Evolutionary conservation across 2,888 invertebrate species (phyloP).

Genomic region (Empis stercorea): DNA sequence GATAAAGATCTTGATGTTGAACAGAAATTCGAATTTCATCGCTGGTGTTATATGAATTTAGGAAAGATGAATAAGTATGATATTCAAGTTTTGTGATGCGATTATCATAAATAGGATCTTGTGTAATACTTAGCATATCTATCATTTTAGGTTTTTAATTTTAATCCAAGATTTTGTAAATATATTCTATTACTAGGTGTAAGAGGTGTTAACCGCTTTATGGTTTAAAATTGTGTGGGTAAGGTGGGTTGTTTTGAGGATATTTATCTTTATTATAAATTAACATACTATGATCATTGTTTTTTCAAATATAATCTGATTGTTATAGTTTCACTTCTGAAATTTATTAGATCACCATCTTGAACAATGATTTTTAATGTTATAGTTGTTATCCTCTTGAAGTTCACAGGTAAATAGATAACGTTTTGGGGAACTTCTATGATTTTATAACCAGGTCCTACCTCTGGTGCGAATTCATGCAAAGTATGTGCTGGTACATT

Average conservation of each 20-base stretch:
- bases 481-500: slow-evolving; percentile 21
- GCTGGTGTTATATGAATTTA: slow-evolving; percentile 14
- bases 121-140: neutral
- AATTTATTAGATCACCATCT: slow-evolving; percentile 21
- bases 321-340: slow-evolving; percentile 21
- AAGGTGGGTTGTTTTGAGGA: neutral
- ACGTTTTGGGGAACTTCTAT: slow-evolving; percentile 23
- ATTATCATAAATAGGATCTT: neutral
- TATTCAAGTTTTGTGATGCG: neutral
- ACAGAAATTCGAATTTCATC: slow-evolving; percentile 25
- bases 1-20: slow-evolving; percentile 20
- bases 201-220: no score
- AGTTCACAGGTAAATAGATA: slow-evolving; percentile 23
- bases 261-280: neutral
- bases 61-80: slow-evolving; percentile 12
- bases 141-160: neutral
- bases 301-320: slow-evolving; percentile 15
- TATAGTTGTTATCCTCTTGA: slow-evolving; percentile 17
- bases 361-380: slow-evolving; percentile 23
- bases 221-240: no score
- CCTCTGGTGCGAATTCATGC: slow-evolving; percentile 23
- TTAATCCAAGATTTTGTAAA: neutral
- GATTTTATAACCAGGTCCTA: slow-evolving; percentile 25
- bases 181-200: neutral
- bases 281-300: neutral